Percentiles rank a stretch among this genome's conserved stretches.
These are phyloP conservation scores for Orthosia cruda DNA, from an alignment of 2,888 invertebrate species.

Conservation along the genomic window DNA sequence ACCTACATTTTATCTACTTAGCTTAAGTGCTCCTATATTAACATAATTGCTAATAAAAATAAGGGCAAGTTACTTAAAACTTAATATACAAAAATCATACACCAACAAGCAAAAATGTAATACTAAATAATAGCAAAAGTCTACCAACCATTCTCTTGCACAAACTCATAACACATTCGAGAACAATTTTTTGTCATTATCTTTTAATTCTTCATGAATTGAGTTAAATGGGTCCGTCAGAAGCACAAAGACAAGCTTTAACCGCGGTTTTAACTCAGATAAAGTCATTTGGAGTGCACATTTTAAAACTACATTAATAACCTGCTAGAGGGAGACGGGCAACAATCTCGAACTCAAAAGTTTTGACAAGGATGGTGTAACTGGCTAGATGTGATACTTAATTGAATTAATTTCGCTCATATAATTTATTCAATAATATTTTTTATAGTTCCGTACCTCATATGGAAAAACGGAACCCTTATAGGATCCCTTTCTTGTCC, in stretches of 20 bases:
- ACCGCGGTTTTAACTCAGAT: conserved; percentile 84
- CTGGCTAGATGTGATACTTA: conserved; percentile 52
- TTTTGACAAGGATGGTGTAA: conserved; percentile 71
- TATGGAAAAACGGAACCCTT: too few species aligned
- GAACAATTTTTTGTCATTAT: conserved; percentile 52
- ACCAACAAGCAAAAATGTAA: neutral
- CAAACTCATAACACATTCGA: conserved; percentile 46
- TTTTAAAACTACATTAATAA: conserved; percentile 90
- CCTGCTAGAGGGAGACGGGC: conserved; percentile 74
- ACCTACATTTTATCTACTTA: neutral
- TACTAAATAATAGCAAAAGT: neutral
- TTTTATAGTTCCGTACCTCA: too few species aligned
- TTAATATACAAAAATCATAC: neutral
- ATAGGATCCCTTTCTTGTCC: too few species aligned
- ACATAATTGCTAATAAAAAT: conserved; percentile 1
- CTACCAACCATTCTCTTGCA: conserved; percentile 25
- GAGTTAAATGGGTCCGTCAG: conserved; percentile 83
- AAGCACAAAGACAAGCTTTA: conserved; percentile 85
- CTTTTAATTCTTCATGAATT: conserved; percentile 75
- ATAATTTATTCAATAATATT: neutral
- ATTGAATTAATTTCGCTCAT: conserved; percentile 12
- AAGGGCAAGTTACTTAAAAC: neutral
- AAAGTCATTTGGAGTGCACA: conserved; percentile 86
- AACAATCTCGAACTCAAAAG: conserved; percentile 82
- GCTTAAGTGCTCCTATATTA: neutral